phyloP scores from a whole-genome alignment of 2,888 invertebrate species.

The Alentia gelatinosa region DNA sequence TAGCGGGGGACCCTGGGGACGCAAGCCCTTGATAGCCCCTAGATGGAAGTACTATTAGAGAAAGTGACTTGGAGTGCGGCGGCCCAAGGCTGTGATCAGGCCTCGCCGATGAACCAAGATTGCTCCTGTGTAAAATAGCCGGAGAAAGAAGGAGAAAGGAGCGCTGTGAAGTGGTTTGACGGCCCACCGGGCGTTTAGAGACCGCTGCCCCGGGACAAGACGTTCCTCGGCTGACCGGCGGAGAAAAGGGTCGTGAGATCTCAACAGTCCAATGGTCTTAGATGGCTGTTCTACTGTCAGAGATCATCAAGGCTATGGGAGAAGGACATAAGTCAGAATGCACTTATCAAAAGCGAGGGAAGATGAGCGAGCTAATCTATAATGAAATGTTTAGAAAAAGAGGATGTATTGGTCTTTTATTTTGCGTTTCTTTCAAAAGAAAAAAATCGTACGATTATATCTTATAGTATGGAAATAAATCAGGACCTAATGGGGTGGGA shows the following conservation, averaged over 20 bases:
- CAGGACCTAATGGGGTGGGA: too few relatives aligned
- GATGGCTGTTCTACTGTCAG: too few relatives aligned
- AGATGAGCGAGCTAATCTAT: too few relatives aligned
- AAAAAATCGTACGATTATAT: too few relatives aligned
- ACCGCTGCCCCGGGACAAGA: neutral
- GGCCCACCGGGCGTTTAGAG: neutral
- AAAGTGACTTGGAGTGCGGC: conserved; percentile 3
- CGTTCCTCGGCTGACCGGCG: neutral
- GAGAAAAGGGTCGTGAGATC: neutral
- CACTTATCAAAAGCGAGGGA: too few relatives aligned
- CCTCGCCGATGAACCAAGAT: neutral
- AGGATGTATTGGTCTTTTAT: too few relatives aligned
- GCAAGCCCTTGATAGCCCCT: neutral
- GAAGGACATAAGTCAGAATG: too few relatives aligned
- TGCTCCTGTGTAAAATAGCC: conserved; percentile 27
- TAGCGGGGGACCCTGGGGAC: neutral
- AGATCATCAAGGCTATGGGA: too few relatives aligned
- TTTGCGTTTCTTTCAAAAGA: too few relatives aligned
- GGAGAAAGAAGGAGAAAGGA: neutral
- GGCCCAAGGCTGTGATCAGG: conserved; percentile 25
- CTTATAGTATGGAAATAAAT: too few relatives aligned
- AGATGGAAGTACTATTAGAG: conserved; percentile 30
- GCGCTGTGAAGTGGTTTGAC: neutral
- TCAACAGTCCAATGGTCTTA: neutral
- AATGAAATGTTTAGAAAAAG: too few relatives aligned